These are phyloP conservation scores for Progne subis DNA, from an alignment of 2,113 vertebrate genomes.

Conservation along the genomic window DNA sequence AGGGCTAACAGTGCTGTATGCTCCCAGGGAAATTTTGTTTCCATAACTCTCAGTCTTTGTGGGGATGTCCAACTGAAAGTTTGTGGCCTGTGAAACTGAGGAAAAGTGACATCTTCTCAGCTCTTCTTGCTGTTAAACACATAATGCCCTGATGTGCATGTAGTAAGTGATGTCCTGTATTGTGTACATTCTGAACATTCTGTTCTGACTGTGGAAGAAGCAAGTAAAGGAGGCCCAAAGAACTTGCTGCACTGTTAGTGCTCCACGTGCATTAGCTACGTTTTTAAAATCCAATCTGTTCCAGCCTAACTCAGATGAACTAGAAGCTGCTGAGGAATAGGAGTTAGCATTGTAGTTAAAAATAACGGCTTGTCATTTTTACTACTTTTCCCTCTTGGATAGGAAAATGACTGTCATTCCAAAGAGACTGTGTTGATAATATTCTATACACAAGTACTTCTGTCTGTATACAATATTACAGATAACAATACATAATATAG, in stretches of 20 bases:
- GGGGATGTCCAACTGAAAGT: not conserved
- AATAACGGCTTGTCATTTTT: not conserved
- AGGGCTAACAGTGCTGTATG: rapidly evolving
- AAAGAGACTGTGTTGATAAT: not conserved
- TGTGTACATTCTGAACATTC: rapidly evolving
- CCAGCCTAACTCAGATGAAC: not conserved
- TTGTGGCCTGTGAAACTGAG: not conserved
- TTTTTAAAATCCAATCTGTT: rapidly evolving
- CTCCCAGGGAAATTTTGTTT: not conserved
- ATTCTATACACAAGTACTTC: not conserved
- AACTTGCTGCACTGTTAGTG: not conserved
- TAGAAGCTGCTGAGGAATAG: not conserved
- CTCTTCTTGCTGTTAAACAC: not conserved
- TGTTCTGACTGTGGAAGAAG: not conserved
- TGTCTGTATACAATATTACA: not conserved
- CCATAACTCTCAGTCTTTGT: rapidly evolving
- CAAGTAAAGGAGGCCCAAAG: not conserved
- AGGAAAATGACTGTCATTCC: not conserved
- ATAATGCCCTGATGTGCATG: not conserved
- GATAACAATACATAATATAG: not conserved
- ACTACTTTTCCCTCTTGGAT: rapidly evolving
- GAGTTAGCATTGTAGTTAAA: not conserved
- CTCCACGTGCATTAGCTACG: rapidly evolving
- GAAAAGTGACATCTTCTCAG: not conserved
- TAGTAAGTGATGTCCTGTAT: not conserved